Evolutionary conservation across 2,888 invertebrate genomes (phyloP), one percentile per base, ranked within the genome.

Genomic region (Acanthopleura granulata): DNA sequence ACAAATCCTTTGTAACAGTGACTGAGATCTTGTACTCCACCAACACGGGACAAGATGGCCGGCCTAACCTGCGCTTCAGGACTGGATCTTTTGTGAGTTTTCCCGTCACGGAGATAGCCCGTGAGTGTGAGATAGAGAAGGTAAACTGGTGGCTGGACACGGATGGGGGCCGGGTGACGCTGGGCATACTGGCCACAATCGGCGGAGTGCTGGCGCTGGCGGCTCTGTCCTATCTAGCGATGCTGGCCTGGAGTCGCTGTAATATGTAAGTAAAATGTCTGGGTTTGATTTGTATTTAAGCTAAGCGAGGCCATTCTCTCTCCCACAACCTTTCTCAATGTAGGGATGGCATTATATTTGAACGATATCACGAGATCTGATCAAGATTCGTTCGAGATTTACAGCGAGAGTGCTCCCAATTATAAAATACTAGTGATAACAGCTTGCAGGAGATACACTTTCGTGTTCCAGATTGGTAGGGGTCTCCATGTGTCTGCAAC

Each of bases 141-240:
- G 71, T 40, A n/a, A 71, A 71, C 25, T 71, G 71, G 71, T 71
- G 71, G 71, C 71, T 71, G 49, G 71, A 71, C 27, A 71, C 71
- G 49, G 27, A 18, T 22, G 71, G 16, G 18, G 71, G 71, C 4
- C 16, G 25, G n/a, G 71, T 49, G 16, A 49, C 49, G 4, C 29
- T 27, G 18, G 71, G 71, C 9, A 18, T 71, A n/a, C 49, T 71
- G 25, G 15, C 49, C 15, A 66, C 66, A 25, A 27, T 66, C 25
- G 66, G 66, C 4, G 22, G 22, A 16, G 66, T 27, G 6, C 66
- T 66, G 16, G 18, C 25, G 1, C 22, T 66, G 22, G 66, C 25
- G 15, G 66, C 27, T 1, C 6, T 27, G 22, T 18, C 22, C 22
- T 66, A 27, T 25, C 66, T 66, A 27, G 66, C 16, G 6, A 27